Conservation (phyloP, 1,140 invertebrate genomes). For the Rhynchophorus ferrugineus region DNA sequence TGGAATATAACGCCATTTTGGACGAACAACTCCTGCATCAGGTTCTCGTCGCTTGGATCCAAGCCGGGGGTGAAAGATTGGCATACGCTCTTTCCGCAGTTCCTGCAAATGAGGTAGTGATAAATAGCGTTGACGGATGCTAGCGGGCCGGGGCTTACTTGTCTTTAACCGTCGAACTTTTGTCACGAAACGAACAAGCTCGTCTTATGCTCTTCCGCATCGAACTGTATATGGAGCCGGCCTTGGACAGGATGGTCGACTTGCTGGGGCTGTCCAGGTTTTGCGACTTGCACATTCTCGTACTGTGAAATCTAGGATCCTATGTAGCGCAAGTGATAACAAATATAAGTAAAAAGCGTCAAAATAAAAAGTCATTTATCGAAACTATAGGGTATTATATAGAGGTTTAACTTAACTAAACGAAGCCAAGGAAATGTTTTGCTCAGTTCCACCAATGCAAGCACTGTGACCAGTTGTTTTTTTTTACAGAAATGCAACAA, state of each 20-base stretch:
- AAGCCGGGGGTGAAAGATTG: slow-evolving; percentile 9
- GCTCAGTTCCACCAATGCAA: no score
- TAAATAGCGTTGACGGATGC: background rate
- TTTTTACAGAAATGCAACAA: no score
- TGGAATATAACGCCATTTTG: slow-evolving; percentile 42
- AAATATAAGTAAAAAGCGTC: no score
- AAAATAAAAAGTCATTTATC: no score
- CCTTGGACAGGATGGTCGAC: slow-evolving; percentile 25
- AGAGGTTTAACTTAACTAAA: no score
- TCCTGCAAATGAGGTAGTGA: slow-evolving; percentile 1
- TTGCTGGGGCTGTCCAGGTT: slow-evolving; percentile 25
- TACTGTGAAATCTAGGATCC: background rate
- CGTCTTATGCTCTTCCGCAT: slow-evolving; percentile 17
- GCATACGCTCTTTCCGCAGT: slow-evolving; percentile 1
- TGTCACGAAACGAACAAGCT: slow-evolving; percentile 15
- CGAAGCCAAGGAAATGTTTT: no score
- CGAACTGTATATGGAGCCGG: slow-evolving; percentile 17
- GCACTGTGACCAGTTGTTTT: no score
- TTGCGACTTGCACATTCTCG: background rate
- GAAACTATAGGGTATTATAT: no score
- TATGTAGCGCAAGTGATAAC: background rate
- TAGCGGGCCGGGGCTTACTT: background rate
- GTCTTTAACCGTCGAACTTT: background rate
- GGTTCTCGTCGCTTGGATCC: slow-evolving; percentile 24
- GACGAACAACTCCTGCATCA: slow-evolving; percentile 35